These are phyloP conservation scores for Phaonia tiefii DNA, from an alignment of 2,888 invertebrate species.

Conservation along the genomic window DNA sequence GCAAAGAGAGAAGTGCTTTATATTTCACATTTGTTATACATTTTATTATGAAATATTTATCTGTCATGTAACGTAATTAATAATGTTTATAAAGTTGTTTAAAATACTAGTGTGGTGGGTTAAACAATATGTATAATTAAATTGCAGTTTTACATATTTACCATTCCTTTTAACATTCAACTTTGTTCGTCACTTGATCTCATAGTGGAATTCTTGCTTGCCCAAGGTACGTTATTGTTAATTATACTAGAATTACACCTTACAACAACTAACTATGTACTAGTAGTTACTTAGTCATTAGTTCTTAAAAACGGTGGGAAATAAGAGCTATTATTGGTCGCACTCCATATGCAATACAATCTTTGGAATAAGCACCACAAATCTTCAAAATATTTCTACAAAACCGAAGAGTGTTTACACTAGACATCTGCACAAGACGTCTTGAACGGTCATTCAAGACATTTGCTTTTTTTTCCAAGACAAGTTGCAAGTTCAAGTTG, in stretches of 20 bases:
- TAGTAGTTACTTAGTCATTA: background rate
- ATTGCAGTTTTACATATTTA: too few relatives aligned
- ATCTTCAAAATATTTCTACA: too few relatives aligned
- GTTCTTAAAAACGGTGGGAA: slow-evolving; percentile 19
- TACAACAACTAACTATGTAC: background rate
- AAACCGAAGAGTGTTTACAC: too few relatives aligned
- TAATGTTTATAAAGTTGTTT: background rate
- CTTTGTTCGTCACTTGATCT: slow-evolving; percentile 9
- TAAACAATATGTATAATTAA: background rate
- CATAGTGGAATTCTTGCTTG: slow-evolving; percentile 5
- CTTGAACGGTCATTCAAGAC: too few relatives aligned
- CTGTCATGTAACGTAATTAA: background rate
- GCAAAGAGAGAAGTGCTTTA: too few relatives aligned
- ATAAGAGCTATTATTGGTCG: slow-evolving; percentile 7
- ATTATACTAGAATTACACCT: slow-evolving; percentile 23
- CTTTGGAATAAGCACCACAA: too few relatives aligned
- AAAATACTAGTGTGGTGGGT: slow-evolving; percentile 6
- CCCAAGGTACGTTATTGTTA: slow-evolving; percentile 20
- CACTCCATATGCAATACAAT: too few relatives aligned
- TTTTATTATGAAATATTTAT: background rate
- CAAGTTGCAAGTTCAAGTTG: too few relatives aligned
- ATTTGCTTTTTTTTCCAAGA: too few relatives aligned
- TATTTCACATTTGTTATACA: background rate
- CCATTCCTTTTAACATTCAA: too few relatives aligned
- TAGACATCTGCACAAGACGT: too few relatives aligned